A percentile compares a stretch with the other conserved stretches of the same genome.
phyloP scores from a whole-genome alignment of 92 coral and sea anemone genomes.

The Paramuricea clavata region DNA sequence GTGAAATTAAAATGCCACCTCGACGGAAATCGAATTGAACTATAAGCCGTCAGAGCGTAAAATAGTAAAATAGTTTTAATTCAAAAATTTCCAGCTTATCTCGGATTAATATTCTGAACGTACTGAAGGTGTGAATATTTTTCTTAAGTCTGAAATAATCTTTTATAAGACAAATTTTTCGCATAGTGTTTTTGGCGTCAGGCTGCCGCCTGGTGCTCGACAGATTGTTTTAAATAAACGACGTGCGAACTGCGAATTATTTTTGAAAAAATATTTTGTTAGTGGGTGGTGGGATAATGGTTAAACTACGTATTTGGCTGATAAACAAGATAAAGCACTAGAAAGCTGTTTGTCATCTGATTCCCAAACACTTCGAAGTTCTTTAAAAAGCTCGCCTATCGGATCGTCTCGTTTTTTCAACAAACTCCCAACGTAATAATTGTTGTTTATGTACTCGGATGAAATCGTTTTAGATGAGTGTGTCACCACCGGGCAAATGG shows the following conservation, averaged over 20 bases:
- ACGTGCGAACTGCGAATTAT: not conserved
- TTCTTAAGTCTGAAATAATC: not conserved
- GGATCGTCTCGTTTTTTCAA: too few relatives aligned
- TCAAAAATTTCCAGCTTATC: not conserved
- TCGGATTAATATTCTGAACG: slow-evolving; percentile 1
- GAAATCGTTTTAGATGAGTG: too few relatives aligned
- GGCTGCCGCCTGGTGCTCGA: not conserved
- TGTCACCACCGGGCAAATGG: too few relatives aligned
- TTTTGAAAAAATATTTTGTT: not conserved
- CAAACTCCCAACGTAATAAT: too few relatives aligned
- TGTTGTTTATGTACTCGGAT: too few relatives aligned
- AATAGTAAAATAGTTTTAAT: not conserved
- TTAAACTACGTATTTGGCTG: not conserved
- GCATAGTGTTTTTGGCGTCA: slow-evolving; percentile 10
- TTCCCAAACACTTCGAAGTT: too few relatives aligned
- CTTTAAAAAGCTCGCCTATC: too few relatives aligned
- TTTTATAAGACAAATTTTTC: slow-evolving; percentile 15
- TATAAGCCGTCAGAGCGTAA: slow-evolving; percentile 3
- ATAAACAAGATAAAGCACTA: too few relatives aligned
- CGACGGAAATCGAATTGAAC: slow-evolving; percentile 2
- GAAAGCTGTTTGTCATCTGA: too few relatives aligned
- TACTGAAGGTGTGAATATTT: slow-evolving; percentile 4
- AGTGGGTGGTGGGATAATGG: not conserved
- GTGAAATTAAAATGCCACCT: slow-evolving; percentile 10
- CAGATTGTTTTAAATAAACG: not conserved